A percentile compares a stretch with the other conserved stretches of the same genome.
Evolutionary conservation across 2,797 vertebrate species (phyloP).

Genomic region (Apogon talboti): DNA sequence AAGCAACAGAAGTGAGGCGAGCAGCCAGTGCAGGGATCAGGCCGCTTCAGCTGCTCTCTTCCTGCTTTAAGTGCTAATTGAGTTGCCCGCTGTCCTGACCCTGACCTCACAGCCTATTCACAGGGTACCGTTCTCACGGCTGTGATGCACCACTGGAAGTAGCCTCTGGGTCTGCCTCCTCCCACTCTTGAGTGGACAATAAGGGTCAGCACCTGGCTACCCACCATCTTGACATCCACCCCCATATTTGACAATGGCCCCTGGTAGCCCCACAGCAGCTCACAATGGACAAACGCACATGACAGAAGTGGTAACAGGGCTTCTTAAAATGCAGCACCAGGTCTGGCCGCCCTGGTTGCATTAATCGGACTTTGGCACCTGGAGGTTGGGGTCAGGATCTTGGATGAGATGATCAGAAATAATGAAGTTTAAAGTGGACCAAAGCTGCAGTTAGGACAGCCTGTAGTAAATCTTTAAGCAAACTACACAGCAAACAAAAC

Average conservation of each 20-base stretch:
- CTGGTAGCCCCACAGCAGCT: conserved; percentile 27
- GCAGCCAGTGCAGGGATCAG: conserved; percentile 51
- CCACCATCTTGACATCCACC: conserved; percentile 77
- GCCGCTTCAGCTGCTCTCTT: conserved; percentile 64
- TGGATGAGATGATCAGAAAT: conserved; percentile 1
- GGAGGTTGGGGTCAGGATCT: conserved; percentile 48
- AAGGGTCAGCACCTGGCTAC: conserved; percentile 69
- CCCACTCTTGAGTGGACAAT: conserved; percentile 61
- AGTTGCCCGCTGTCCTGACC: conserved; percentile 69
- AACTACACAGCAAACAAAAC: too few species aligned
- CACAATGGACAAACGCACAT: conserved; percentile 54
- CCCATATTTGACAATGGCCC: conserved; percentile 68
- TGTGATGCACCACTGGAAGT: conserved; percentile 67
- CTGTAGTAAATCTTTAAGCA: too few species aligned
- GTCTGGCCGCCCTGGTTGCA: conserved; percentile 37
- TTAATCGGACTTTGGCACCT: conserved; percentile 38
- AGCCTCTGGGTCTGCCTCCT: conserved; percentile 52
- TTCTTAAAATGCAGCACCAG: conserved; percentile 58
- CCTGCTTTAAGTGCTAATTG: conserved; percentile 79
- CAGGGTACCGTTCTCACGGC: conserved; percentile 76
- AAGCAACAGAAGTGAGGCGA: conserved; percentile 16
- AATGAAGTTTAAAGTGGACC: conserved; percentile 22
- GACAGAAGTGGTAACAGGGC: conserved; percentile 60
- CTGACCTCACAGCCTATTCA: conserved; percentile 70
- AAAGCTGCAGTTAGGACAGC: not conserved